Evolutionary conservation across 1,140 invertebrate species (phyloP), one percentile per base, ranked within the genome.

Genomic region (Oryctes rhinoceros): DNA sequence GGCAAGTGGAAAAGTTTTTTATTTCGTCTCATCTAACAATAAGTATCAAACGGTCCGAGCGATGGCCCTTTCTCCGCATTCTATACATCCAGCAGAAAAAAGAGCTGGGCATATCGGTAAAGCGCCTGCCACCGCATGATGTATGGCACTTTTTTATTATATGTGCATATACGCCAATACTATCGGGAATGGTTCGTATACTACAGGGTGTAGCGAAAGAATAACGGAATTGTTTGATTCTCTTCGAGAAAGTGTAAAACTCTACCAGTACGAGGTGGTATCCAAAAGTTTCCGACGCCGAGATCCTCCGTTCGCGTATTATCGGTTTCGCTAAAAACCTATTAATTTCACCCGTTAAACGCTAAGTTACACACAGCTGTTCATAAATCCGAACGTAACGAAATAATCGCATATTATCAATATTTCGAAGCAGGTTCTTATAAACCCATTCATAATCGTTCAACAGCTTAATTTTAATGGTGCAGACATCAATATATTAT

Each of bases 81-180:
- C 7, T 67, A 67, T 48, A 48, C 49, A 53, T 53, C 39, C 5
- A 44, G 39, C 24, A 44, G 39, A 10, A 44, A 44, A 10, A 44
- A 44, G 9, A 44, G 39, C 39, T 44, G 39, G 24, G 13, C 13
- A 48, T 53, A 53, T 53, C 49, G 9, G 49, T 4, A 53, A 53
- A 59, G 53, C 53, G 53, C 76, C 59, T 71, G 80, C 75, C 78
- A 79, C 80, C 65, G 80, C 76, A 84, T 84, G 83, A 84, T 84
- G 82, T 84, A 84, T 84, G 53, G 82, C 76, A 77, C 77, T 80
- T 82, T 83, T 82, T 81, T 83, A 83, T 79, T 84, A 47, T 76
- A 81, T 79, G 82, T 80, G 65, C 80, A 44, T 44, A 44, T 44
- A 44, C 9, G 39, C 39, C 39, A 44, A 44, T 44, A 44, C 9